A percentile compares a stretch with the other conserved stretches of the same genome.
phyloP scores from a whole-genome alignment of 2,888 invertebrate species.

The Drosophila meridiana region DNA sequence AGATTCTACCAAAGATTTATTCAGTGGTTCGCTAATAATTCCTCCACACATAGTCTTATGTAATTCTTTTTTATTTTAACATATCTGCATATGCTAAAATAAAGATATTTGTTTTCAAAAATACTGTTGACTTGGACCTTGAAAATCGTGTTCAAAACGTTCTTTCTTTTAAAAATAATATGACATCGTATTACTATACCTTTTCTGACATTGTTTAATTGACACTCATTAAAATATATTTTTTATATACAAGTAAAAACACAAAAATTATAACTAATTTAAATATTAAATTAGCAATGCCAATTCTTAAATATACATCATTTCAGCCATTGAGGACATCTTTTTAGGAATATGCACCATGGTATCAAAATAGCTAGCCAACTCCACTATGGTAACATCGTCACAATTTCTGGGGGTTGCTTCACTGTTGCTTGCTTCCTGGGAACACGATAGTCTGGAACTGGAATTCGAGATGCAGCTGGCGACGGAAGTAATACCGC shows the following conservation, averaged over 20 bases:
- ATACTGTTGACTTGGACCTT: neutral
- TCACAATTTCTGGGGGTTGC: slow-evolving; percentile 47
- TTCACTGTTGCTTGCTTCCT: slow-evolving; percentile 89
- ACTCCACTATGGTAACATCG: slow-evolving; percentile 96
- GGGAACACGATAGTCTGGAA: slow-evolving; percentile 88
- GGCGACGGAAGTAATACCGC: slow-evolving; percentile 1
- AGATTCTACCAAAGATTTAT: too few relatives aligned
- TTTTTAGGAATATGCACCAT: slow-evolving; percentile 98
- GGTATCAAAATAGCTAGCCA: slow-evolving; percentile 97
- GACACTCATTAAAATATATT: slow-evolving; percentile 31
- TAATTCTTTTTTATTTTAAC: too few relatives aligned
- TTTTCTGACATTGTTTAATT: neutral
- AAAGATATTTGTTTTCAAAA: too few relatives aligned
- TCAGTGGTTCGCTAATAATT: too few relatives aligned
- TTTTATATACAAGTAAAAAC: slow-evolving; percentile 32
- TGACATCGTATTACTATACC: too few relatives aligned
- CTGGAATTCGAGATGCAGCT: slow-evolving; percentile 17
- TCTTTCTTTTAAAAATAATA: too few relatives aligned
- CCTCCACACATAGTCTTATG: too few relatives aligned
- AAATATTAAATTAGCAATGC: slow-evolving; percentile 12
- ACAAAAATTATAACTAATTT: neutral
- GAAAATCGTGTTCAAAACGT: neutral
- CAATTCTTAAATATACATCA: slow-evolving; percentile 95
- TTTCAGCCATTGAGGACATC: slow-evolving; percentile 99
- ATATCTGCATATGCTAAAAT: too few relatives aligned